phyloP scores from a whole-genome alignment of 2,888 invertebrate species.

The Tolmerus cingulatus region DNA sequence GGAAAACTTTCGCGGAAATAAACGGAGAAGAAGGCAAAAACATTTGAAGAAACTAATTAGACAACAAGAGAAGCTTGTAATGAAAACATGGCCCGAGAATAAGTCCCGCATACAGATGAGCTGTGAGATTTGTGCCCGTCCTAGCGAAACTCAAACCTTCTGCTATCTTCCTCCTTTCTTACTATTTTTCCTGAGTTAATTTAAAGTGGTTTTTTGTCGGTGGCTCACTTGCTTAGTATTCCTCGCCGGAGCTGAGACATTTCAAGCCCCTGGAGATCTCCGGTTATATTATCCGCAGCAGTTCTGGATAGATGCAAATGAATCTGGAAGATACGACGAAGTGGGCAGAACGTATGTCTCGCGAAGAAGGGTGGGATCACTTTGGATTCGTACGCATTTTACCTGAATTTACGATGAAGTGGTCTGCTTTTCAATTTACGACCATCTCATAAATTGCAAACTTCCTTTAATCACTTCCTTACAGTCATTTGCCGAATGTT shows the following conservation, averaged over 20 bases:
- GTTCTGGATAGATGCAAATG: slow-evolving; percentile 35
- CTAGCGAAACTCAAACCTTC: not conserved
- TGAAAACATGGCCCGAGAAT: slow-evolving; percentile 39
- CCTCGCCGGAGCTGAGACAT: slow-evolving; percentile 10
- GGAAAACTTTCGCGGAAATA: slow-evolving; percentile 16
- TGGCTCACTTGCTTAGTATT: not conserved
- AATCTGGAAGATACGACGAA: not conserved
- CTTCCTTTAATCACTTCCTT: not conserved
- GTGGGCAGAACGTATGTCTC: not conserved
- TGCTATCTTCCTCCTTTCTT: slow-evolving; percentile 12
- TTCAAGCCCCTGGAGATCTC: slow-evolving; percentile 36
- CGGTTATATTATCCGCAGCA: not conserved
- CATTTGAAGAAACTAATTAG: slow-evolving; percentile 42
- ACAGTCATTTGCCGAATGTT: not conserved
- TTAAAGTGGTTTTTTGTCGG: slow-evolving; percentile 12
- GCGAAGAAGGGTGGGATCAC: not conserved
- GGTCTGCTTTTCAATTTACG: not conserved
- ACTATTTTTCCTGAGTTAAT: slow-evolving; percentile 8
- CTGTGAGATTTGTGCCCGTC: slow-evolving; percentile 6
- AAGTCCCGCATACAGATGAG: slow-evolving; percentile 43
- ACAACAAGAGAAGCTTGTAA: slow-evolving; percentile 42
- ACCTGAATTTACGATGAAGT: not conserved
- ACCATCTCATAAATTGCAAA: not conserved
- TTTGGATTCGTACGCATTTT: not conserved
- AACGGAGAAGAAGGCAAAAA: slow-evolving; percentile 2